Evolutionary conservation across 2,113 vertebrate genomes (phyloP), one percentile per base, ranked within the genome.

Genomic region (Corythaeola cristata): DNA sequence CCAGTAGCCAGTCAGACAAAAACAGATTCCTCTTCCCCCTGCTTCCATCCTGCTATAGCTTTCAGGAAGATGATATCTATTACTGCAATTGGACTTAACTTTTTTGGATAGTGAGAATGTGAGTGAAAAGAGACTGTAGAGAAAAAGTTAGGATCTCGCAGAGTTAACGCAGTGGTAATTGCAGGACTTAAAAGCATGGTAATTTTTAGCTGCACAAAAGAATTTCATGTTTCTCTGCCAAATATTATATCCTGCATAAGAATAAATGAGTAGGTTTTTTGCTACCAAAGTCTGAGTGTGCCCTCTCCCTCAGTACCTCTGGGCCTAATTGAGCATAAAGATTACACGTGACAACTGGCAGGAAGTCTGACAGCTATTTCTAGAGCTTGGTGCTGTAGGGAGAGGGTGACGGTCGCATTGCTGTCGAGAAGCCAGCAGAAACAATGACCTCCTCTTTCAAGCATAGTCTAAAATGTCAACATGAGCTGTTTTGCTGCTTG

Each of bases 1-100:
- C 11, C 30, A 44, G 26, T 8, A 79, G 66, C 41, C 33, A 84
- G 13, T 5, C 33, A 18, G 3, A 49, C 15, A 73, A 90, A 80
- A 50, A 0, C 2, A 11, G 0, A 1, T 33, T 85, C 12, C 5
- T 78, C 20, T 78, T 23, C 12, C 28, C 20, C 4, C 13, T 4
- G 1, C 12, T 26, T 5, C 15, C 12, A 30, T 58, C 6, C 24
- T 56, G 13, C 15, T 58, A 27, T 49, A 80, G 24, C 28, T 79
- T 92, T 93, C 55, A 58, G 53, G 10, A 67, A 75, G 27, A 32
- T 44, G 23, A 7, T 53, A 60, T 9, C 3, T 49, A 15, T 37
- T 79, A 7, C 22, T 78, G 7, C 23, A 72, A 35, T 11, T 45
- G 53, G 27, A 32, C 15, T 53, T 88, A 9, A 26, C 5, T 44